These are phyloP conservation scores for Dasypogon diadema DNA, from an alignment of 2,888 invertebrate species.

Conservation along the genomic window DNA sequence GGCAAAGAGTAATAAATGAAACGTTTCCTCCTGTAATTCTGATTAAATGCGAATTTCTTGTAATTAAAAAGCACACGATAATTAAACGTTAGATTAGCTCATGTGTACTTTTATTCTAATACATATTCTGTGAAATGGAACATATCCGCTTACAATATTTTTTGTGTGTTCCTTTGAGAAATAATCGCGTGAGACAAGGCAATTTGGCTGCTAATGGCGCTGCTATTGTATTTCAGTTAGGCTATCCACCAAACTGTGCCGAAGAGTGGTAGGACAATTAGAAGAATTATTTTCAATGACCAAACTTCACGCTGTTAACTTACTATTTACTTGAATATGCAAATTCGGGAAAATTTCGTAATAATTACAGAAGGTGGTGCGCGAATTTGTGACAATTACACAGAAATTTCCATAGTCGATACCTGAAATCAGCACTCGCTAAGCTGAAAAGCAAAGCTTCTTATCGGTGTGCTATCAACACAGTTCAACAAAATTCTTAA, in stretches of 20 bases:
- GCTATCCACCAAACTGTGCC: background rate
- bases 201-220: background rate
- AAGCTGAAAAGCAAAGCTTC: too few relatives aligned
- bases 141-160: constrained; percentile 5
- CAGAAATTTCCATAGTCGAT: too few relatives aligned
- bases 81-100: constrained; percentile 20
- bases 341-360: too few relatives aligned
- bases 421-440: too few relatives aligned
- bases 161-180: background rate
- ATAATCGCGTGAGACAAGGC: background rate
- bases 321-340: too few relatives aligned
- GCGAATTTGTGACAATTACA: too few relatives aligned
- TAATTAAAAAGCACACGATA: constrained; percentile 41
- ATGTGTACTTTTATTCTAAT: background rate
- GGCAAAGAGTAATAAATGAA: constrained; percentile 10
- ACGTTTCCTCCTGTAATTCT: background rate
- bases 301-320: too few relatives aligned
- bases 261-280: background rate
- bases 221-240: background rate
- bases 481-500: too few relatives aligned
- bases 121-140: background rate
- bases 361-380: too few relatives aligned
- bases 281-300: too few relatives aligned
- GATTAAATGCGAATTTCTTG: constrained; percentile 46
- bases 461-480: too few relatives aligned